Evolutionary conservation across 1,140 invertebrate genomes (phyloP).

Genomic region (Plectrocnemia conspersa): DNA sequence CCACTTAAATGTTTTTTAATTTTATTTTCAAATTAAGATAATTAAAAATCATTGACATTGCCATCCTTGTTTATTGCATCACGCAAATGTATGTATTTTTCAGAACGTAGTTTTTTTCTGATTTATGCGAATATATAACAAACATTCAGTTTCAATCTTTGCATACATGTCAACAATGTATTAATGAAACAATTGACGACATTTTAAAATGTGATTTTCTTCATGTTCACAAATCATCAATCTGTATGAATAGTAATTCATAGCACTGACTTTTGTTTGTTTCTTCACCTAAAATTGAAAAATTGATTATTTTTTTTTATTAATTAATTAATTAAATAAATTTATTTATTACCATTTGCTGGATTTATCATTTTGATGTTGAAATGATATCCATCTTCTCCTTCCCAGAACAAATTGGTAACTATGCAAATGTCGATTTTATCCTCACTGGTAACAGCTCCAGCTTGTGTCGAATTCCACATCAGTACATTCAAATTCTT

Average conservation of each 20-base stretch:
- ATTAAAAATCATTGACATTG: no score
- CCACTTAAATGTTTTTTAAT: no score
- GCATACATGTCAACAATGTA: conserved; percentile 51
- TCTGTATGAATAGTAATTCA: conserved; percentile 29
- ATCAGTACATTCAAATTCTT: no score
- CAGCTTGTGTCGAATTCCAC: no score
- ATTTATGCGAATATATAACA: conserved; percentile 45
- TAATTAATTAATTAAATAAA: no score
- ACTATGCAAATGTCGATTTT: no score
- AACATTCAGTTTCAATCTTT: no score
- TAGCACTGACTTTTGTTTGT: conserved; percentile 13
- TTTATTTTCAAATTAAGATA: no score
- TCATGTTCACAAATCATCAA: no score
- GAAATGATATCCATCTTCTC: conserved; percentile 48
- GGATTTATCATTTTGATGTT: no score
- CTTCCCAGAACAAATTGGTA: conserved; percentile 48
- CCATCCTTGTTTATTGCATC: conserved; percentile 37
- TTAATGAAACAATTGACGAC: conserved; percentile 40
- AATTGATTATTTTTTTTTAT: conserved; percentile 38
- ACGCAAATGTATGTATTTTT: conserved; percentile 37
- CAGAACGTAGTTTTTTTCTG: conserved; percentile 38
- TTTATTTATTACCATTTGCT: no score
- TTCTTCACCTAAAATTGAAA: conserved; percentile 28
- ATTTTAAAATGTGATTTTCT: conserved; percentile 40
- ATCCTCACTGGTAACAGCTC: no score